These are phyloP conservation scores for Drosophila demipolita DNA, from an alignment of 2,888 invertebrate genomes.

Conservation along the genomic window DNA sequence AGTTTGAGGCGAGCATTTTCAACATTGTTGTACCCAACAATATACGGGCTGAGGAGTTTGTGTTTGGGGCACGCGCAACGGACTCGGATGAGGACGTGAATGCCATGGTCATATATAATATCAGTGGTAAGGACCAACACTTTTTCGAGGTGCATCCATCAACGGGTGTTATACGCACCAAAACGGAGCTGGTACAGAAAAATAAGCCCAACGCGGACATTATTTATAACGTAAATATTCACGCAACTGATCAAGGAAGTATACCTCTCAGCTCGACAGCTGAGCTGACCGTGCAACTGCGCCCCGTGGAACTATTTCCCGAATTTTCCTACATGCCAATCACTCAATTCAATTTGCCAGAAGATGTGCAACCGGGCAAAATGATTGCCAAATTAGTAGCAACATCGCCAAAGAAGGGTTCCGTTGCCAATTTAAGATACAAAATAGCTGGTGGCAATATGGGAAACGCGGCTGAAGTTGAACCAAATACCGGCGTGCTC, in stretches of 20 bases:
- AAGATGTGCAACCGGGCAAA: slow-evolving; percentile 92
- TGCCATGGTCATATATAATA: slow-evolving; percentile 91
- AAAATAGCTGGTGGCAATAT: slow-evolving; percentile 97
- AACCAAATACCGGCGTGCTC: slow-evolving; percentile 92
- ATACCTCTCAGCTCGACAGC: slow-evolving; percentile 89
- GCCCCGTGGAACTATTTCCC: slow-evolving; percentile 92
- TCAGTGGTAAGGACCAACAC: slow-evolving; percentile 91
- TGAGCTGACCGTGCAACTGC: slow-evolving; percentile 91
- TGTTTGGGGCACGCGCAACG: slow-evolving; percentile 94
- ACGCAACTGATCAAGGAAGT: slow-evolving; percentile 92
- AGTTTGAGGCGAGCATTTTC: slow-evolving; percentile 90
- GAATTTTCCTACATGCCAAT: slow-evolving; percentile 90
- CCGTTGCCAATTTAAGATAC: slow-evolving; percentile 90
- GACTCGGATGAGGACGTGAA: slow-evolving; percentile 94
- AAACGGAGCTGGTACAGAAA: slow-evolving; percentile 86
- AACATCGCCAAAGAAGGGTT: slow-evolving; percentile 91
- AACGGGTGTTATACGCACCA: slow-evolving; percentile 95
- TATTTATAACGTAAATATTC: slow-evolving; percentile 90
- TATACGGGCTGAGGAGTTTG: slow-evolving; percentile 92
- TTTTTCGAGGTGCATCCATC: slow-evolving; percentile 91
- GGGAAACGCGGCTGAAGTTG: slow-evolving; percentile 93
- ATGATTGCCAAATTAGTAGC: slow-evolving; percentile 92
- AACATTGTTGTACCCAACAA: slow-evolving; percentile 93
- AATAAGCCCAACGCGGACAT: slow-evolving; percentile 86
- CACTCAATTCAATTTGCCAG: slow-evolving; percentile 91